phyloP scores from a whole-genome alignment of 1,140 invertebrate genomes.

The Bombus confusus region DNA sequence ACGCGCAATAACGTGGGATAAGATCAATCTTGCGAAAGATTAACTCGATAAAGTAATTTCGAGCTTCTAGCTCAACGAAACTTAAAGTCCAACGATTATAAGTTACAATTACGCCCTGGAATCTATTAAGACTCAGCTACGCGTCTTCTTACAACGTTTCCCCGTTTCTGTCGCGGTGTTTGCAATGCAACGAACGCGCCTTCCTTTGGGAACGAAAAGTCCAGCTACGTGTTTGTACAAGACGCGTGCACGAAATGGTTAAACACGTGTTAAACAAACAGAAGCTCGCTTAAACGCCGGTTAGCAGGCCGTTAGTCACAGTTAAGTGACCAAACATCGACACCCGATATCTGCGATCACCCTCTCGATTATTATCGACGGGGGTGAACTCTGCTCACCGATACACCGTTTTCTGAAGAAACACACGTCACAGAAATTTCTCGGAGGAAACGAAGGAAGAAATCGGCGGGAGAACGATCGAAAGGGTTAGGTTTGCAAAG shows the following conservation, averaged over 20 bases:
- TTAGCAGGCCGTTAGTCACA: slow-evolving; percentile 60
- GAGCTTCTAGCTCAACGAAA: neutral
- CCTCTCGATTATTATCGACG: slow-evolving; percentile 47
- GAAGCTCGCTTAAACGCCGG: slow-evolving; percentile 58
- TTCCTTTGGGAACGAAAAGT: slow-evolving; percentile 59
- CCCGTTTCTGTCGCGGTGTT: neutral
- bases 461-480: too few species aligned
- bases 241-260: slow-evolving; percentile 64
- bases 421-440: neutral
- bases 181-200: neutral
- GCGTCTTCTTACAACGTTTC: slow-evolving; percentile 2
- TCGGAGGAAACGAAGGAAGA: neutral
- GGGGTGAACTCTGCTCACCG: neutral
- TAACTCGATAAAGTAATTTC: too few species aligned
- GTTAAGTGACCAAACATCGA: slow-evolving; percentile 62
- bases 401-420: neutral
- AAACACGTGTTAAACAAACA: slow-evolving; percentile 65
- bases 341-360: slow-evolving; percentile 52
- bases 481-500: too few species aligned
- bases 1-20: too few species aligned
- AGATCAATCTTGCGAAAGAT: too few species aligned
- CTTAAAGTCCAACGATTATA: neutral
- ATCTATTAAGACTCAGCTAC: too few species aligned
- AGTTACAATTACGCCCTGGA: neutral
- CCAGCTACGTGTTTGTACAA: slow-evolving; percentile 52